Conservation (phyloP, 1,140 invertebrate species). For the Scaptomyza pallida region DNA sequence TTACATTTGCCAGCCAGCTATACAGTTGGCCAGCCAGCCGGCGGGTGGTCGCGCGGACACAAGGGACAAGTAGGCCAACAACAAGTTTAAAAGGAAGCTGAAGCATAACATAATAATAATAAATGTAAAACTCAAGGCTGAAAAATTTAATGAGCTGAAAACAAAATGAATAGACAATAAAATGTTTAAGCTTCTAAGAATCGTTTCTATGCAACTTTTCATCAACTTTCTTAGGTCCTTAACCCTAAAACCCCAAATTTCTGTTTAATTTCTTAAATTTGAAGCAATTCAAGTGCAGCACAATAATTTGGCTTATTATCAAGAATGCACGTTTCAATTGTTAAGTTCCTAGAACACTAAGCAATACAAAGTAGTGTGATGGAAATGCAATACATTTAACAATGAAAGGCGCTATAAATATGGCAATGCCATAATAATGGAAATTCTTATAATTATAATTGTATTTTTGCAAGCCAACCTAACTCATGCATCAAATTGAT, state of each 20-base stretch:
- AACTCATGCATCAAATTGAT: conserved; percentile 75
- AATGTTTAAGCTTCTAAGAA: too few species aligned
- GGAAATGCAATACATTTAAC: conserved; percentile 8
- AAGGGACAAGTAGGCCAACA: neutral
- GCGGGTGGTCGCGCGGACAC: neutral
- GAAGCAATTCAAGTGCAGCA: too few species aligned
- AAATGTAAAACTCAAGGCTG: neutral
- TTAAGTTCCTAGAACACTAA: neutral
- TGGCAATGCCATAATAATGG: conserved; percentile 20
- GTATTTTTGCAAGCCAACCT: conserved; percentile 3
- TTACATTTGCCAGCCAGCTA: conserved; percentile 9
- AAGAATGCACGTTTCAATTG: neutral
- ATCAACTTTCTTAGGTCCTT: too few species aligned
- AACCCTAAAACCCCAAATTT: too few species aligned
- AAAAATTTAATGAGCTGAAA: neutral
- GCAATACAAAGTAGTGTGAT: neutral
- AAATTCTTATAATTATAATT: conserved; percentile 24
- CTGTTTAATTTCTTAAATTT: too few species aligned
- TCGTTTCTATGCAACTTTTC: neutral
- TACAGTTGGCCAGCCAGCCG: too few species aligned
- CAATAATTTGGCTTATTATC: neutral
- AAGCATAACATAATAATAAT: neutral
- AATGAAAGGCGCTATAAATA: conserved; percentile 15
- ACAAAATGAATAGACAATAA: neutral
- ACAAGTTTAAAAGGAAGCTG: neutral